These are phyloP conservation scores for Babylonia areolata DNA, from an alignment of 1,140 invertebrate genomes.

Conservation along the genomic window DNA sequence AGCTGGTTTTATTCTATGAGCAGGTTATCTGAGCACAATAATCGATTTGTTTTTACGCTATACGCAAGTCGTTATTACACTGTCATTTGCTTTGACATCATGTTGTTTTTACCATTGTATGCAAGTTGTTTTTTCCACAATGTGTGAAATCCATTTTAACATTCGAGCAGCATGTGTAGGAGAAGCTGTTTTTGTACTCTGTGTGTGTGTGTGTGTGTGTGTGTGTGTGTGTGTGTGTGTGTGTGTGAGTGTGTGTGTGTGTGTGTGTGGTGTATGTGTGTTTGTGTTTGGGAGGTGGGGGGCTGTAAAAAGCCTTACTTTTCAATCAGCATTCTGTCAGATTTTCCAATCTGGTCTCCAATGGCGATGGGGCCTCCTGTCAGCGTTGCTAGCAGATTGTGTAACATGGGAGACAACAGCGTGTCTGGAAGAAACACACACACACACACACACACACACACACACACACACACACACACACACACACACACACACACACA, in stretches of 20 bases:
- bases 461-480: constrained; percentile 12
- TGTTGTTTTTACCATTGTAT: no score
- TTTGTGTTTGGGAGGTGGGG: background rate
- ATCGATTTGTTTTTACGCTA: no score
- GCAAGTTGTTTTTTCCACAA: no score
- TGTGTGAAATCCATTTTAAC: no score
- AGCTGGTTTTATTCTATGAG: no score
- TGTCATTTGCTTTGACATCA: no score
- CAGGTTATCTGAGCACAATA: no score
- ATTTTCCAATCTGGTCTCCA: constrained; percentile 20
- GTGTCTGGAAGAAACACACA: background rate
- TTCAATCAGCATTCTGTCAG: constrained; percentile 7
- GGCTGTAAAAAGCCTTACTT: background rate
- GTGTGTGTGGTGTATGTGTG: background rate
- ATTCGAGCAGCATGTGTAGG: no score
- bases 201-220: background rate
- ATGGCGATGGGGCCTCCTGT: constrained; percentile 20
- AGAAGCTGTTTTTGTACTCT: background rate
- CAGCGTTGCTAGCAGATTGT: constrained; percentile 22
- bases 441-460: background rate
- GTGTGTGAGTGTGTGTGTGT: background rate
- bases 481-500: constrained; percentile 8
- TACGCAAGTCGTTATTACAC: no score
- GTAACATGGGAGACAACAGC: constrained; percentile 18
- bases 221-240: background rate